Evolutionary conservation across 2,797 vertebrate genomes (phyloP), one percentile per base, ranked within the genome.

Genomic region (Australoheros facetus): DNA sequence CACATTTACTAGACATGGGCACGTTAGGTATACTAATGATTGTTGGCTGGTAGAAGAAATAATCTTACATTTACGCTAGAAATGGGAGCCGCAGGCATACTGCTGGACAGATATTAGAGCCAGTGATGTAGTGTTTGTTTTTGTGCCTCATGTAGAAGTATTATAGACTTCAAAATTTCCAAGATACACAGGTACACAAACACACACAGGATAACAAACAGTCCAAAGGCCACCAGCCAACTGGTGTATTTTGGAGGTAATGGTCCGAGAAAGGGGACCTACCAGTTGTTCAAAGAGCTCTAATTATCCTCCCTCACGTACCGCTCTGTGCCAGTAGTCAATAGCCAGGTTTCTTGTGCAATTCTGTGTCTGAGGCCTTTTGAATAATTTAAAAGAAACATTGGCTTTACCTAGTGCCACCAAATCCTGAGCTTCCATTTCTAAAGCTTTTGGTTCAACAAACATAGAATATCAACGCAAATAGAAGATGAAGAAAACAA

Each of bases 301-400:
- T 78, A 73, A 89, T 92, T 85, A 82, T 87, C 82, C 78, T 84
- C 17, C 34, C 53, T 83, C 79, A 85, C 42, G 3, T 77, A 71
- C 13, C 54, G 34, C 59, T 80, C 28, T 55, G 57, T 56, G 57
- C 51, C n/a, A 57, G 9, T 26, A 66, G 42, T 30, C 42, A 28
- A 14, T 26, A 3, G 23, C 42, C 62, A 66, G 23, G 45, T 66
- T 66, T 30, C 42, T 48, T 66, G 58, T 19, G 37, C 5, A 60
- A 60, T 17, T 66, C 62, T 66, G 62, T 48, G 62, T 66, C 42
- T 7, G 0, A 19, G 10, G 42, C 19, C 48, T 48, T 69, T 69
- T n/a, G 45, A 69, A 51, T 69, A 51, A 69, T 51, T 51, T 69
- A 7, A 66, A 66, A 66, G 62, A 48, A 48, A 66, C 42, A 19